Conservation (phyloP, 2,113 vertebrate species). For the Lynx canadensis region DNA sequence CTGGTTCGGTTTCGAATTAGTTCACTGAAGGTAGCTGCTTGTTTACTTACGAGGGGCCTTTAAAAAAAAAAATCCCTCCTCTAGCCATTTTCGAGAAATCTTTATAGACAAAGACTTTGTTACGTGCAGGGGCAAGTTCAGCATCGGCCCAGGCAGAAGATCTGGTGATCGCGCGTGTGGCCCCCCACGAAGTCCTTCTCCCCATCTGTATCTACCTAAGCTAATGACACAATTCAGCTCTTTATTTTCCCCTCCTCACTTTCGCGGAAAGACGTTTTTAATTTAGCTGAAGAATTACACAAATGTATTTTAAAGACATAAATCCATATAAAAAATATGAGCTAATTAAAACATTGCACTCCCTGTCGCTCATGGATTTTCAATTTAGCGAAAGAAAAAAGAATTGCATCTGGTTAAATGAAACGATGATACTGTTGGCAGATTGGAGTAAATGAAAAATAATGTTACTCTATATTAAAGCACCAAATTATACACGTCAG, state of each 20-base stretch:
- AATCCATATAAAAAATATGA: constrained; percentile 85
- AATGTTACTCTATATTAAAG: constrained; percentile 84
- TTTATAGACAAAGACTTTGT: constrained; percentile 37
- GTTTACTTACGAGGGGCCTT: constrained; percentile 58
- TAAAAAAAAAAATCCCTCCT: constrained; percentile 58
- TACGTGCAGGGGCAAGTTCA: constrained; percentile 50
- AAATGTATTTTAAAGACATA: constrained; percentile 84
- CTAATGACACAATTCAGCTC: constrained; percentile 70
- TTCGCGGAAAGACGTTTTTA: constrained; percentile 77
- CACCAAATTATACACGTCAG: constrained; percentile 76
- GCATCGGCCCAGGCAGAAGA: not conserved
- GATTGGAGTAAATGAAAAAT: constrained; percentile 83
- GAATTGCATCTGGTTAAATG: constrained; percentile 83
- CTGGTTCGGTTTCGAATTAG: constrained; percentile 82
- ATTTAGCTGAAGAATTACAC: constrained; percentile 81
- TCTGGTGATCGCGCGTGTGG: rapidly evolving
- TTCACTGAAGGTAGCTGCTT: constrained; percentile 79
- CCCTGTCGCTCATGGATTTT: constrained; percentile 83
- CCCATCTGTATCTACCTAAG: constrained; percentile 41
- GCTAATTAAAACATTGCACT: constrained; percentile 85
- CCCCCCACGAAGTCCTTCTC: not conserved
- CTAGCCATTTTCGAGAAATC: not conserved
- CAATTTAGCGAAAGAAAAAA: constrained; percentile 79
- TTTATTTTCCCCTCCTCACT: constrained; percentile 69
- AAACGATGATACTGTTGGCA: constrained; percentile 81